Evolutionary conservation across 2,797 vertebrate species (phyloP).

Genomic region (Macropodus opercularis): DNA sequence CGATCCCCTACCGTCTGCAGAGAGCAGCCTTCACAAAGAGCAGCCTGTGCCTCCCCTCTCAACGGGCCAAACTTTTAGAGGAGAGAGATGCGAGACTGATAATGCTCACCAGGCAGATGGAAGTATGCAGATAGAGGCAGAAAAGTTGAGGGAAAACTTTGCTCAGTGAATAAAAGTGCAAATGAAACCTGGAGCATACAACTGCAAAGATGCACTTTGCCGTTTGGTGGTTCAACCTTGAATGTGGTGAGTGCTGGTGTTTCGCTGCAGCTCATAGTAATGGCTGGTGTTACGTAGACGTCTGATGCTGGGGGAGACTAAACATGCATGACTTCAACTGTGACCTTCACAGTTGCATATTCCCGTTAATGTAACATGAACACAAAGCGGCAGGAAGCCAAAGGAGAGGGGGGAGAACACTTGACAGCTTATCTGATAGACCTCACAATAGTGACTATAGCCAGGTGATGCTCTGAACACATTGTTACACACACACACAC

Average conservation of each 20-base stretch:
- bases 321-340: slow-evolving; percentile 64
- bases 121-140: slow-evolving; percentile 65
- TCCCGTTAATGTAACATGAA: slow-evolving; percentile 82
- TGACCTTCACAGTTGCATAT: slow-evolving; percentile 82
- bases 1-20: slow-evolving; percentile 77
- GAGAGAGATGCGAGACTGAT: slow-evolving; percentile 71
- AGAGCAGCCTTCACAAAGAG: slow-evolving; percentile 74
- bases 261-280: slow-evolving; percentile 38
- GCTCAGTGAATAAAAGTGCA: slow-evolving; percentile 21
- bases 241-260: slow-evolving; percentile 21
- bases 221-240: slow-evolving; percentile 56
- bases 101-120: slow-evolving; percentile 69
- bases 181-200: slow-evolving; percentile 29
- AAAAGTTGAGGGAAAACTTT: slow-evolving; percentile 61
- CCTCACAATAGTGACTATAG: slow-evolving; percentile 84
- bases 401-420: slow-evolving; percentile 49
- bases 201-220: slow-evolving; percentile 26
- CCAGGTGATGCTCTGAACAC: slow-evolving; percentile 82
- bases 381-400: slow-evolving; percentile 74
- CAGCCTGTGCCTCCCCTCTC: slow-evolving; percentile 57
- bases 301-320: slow-evolving; percentile 62
- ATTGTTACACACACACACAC: slow-evolving; percentile 57
- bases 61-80: slow-evolving; percentile 60
- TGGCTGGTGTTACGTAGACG: slow-evolving; percentile 67
- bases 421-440: slow-evolving; percentile 82